Percentiles rank a stretch among this genome's conserved stretches.
Evolutionary conservation across 2,797 vertebrate species (phyloP).

Genomic region (Notamacropus eugenii): DNA sequence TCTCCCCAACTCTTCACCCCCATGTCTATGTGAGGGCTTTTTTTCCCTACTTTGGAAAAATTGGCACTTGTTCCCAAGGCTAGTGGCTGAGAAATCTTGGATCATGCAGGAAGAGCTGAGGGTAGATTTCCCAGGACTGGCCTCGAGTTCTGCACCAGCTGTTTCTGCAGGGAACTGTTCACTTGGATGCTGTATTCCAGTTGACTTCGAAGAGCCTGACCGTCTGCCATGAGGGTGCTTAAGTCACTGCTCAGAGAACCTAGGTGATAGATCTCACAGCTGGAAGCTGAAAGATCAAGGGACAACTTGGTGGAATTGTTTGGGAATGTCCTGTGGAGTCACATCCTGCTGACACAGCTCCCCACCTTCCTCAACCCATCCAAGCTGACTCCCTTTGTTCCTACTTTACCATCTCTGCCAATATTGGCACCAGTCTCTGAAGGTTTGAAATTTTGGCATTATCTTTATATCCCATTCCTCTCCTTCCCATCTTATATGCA

Average conservation of each 20-base stretch:
- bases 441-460: neutral
- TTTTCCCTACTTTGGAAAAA: slow-evolving; percentile 84
- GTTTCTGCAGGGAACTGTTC: slow-evolving; percentile 87
- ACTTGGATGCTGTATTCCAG: slow-evolving; percentile 90
- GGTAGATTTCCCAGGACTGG: slow-evolving; percentile 20
- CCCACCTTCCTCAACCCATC: neutral
- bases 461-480: neutral
- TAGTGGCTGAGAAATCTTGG: slow-evolving; percentile 83
- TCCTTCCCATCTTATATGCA: neutral
- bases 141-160: slow-evolving; percentile 85
- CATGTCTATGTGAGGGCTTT: neutral
- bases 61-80: slow-evolving; percentile 81
- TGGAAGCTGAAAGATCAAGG: slow-evolving; percentile 80
- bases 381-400: neutral
- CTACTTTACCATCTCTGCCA: neutral
- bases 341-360: neutral
- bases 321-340: neutral
- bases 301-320: too few relatives aligned
- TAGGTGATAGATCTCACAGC: slow-evolving; percentile 78
- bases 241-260: slow-evolving; percentile 81
- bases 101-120: slow-evolving; percentile 72
- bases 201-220: slow-evolving; percentile 88
- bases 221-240: slow-evolving; percentile 88
- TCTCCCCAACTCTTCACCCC: neutral
- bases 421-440: neutral